Conservation (phyloP, 2,888 invertebrate genomes). For the Macaria notata region DNA sequence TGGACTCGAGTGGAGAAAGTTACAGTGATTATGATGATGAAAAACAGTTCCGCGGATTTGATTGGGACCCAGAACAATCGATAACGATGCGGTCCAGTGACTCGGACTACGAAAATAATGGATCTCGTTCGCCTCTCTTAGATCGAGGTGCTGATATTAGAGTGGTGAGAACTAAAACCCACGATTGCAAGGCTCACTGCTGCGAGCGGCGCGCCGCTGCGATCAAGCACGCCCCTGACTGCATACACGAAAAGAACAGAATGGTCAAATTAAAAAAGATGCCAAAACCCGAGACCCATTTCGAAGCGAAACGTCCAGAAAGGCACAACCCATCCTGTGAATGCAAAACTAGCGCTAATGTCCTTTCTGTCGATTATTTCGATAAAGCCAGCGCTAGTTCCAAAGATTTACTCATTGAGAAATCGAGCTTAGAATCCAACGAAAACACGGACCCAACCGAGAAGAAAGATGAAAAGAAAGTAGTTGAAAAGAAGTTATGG, state of each 20-base stretch:
- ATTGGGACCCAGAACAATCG: constrained; percentile 76
- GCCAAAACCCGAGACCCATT: constrained; percentile 56
- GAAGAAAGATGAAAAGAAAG: constrained; percentile 44
- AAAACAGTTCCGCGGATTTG: constrained; percentile 78
- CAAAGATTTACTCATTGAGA: constrained; percentile 86
- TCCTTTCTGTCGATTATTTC: constrained; percentile 67
- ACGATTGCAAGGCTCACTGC: constrained; percentile 66
- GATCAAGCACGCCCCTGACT: constrained; percentile 44
- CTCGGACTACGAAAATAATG: constrained; percentile 86
- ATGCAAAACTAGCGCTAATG: constrained; percentile 51
- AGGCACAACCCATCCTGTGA: constrained; percentile 53
- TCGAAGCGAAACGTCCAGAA: constrained; percentile 53
- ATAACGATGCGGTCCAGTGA: constrained; percentile 80
- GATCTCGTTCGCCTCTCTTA: constrained; percentile 86
- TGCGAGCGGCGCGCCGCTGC: constrained; percentile 58
- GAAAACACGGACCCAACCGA: constrained; percentile 64
- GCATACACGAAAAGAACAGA: constrained; percentile 64
- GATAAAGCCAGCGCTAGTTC: constrained; percentile 87
- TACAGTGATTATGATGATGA: constrained; percentile 85
- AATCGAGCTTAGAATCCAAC: constrained; percentile 78
- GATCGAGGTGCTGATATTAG: constrained; percentile 75
- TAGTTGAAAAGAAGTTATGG: constrained; percentile 68
- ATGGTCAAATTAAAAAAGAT: constrained; percentile 72
- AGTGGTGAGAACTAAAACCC: constrained; percentile 66
- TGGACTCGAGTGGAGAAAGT: constrained; percentile 82